Conservation (phyloP, 2,113 vertebrate species). For the Arenaria interpres region DNA sequence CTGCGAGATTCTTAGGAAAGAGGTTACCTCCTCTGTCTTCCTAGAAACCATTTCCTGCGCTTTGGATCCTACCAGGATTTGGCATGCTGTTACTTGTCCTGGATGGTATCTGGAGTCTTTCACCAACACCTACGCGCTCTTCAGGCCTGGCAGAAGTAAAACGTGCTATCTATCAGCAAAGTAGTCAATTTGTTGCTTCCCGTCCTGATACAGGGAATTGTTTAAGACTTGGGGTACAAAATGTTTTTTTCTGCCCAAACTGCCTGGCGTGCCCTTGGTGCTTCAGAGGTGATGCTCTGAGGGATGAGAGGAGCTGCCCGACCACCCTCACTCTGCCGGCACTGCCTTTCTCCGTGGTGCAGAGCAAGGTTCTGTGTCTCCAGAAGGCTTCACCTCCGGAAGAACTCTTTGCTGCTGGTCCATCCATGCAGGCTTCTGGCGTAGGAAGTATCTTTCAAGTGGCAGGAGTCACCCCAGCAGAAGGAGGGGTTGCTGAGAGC, state of each 20-base stretch:
- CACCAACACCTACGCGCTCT: neutral
- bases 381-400: neutral
- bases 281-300: neutral
- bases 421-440: neutral
- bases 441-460: neutral
- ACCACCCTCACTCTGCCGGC: neutral
- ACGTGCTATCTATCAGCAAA: neutral
- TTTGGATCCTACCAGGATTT: neutral
- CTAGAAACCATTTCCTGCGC: neutral
- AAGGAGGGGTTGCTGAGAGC: neutral
- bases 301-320: neutral
- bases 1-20: neutral
- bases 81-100: neutral
- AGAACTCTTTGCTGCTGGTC: neutral
- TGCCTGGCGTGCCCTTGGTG: fast-evolving
- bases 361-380: neutral
- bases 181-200: neutral
- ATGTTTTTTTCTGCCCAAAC: neutral
- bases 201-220: neutral
- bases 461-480: neutral
- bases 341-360: neutral
- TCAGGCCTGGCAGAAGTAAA: neutral
- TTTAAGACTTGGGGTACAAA: neutral
- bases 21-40: neutral
- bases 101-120: neutral